Evolutionary conservation across 2,113 vertebrate genomes (phyloP).

Genomic region (Ameiurus melas): DNA sequence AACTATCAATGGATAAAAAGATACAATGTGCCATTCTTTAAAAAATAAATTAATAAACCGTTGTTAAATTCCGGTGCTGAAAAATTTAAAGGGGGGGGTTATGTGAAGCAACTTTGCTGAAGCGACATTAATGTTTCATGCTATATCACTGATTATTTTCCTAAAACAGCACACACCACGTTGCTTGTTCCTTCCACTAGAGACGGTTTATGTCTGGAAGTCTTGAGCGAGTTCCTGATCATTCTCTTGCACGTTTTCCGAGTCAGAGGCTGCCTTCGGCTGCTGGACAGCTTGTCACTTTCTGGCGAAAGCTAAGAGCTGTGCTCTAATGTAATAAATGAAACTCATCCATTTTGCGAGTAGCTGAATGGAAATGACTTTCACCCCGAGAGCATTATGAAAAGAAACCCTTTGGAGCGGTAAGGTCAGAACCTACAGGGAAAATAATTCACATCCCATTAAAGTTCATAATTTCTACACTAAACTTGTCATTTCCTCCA

Average conservation of each 20-base stretch:
- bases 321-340: background rate
- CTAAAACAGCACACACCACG: background rate
- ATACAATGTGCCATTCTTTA: background rate
- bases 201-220: background rate
- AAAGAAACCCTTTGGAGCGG: background rate
- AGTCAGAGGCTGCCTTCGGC: background rate
- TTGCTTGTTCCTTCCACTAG: background rate
- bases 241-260: background rate
- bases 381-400: background rate
- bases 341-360: background rate
- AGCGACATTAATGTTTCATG: background rate
- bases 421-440: background rate
- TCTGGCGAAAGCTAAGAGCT: background rate
- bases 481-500: background rate
- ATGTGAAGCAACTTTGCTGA: no score
- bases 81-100: no score
- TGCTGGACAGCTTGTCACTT: background rate
- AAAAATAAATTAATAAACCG: background rate
- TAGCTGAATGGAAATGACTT: background rate
- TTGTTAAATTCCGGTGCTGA: no score
- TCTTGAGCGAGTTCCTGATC: background rate
- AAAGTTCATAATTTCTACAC: background rate
- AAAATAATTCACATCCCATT: slow-evolving; percentile 8
- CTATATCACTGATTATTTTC: background rate
- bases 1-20: no score